Evolutionary conservation across 2,888 invertebrate genomes (phyloP).

Genomic region (Mythimna albipuncta): DNA sequence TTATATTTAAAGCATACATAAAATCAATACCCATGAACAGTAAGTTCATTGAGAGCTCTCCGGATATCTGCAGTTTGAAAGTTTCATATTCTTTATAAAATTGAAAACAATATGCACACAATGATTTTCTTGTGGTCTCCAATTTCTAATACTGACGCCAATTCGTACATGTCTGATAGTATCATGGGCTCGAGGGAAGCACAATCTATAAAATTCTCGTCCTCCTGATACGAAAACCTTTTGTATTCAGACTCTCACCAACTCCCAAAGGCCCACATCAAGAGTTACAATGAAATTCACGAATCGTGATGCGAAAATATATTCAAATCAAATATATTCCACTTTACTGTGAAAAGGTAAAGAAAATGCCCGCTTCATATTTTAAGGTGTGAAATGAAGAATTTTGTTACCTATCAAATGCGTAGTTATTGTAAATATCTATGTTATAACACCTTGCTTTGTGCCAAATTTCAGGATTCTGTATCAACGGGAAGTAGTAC

Average conservation of each 20-base stretch:
- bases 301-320: constrained; percentile 66
- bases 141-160: constrained; percentile 32
- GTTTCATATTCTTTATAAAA: constrained; percentile 11
- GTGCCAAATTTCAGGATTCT: too few relatives aligned
- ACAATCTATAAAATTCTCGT: constrained; percentile 76
- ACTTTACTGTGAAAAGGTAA: constrained; percentile 34
- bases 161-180: constrained; percentile 55
- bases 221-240: constrained; percentile 74
- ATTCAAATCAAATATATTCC: constrained; percentile 63
- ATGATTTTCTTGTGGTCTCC: constrained; percentile 48
- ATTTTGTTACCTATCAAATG: constrained; percentile 10
- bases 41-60: not conserved
- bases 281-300: constrained; percentile 71
- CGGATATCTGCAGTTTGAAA: not conserved
- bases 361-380: constrained; percentile 37
- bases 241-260: constrained; percentile 70
- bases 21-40: not conserved
- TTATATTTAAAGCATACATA: too few relatives aligned
- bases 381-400: constrained; percentile 19
- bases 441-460: too few relatives aligned
- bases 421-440: not conserved
- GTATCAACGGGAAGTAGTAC: too few relatives aligned
- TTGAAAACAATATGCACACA: constrained; percentile 27
- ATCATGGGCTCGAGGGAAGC: constrained; percentile 68
- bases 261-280: constrained; percentile 71